phyloP scores from a whole-genome alignment of 1,140 invertebrate genomes.

The Battus philenor region DNA sequence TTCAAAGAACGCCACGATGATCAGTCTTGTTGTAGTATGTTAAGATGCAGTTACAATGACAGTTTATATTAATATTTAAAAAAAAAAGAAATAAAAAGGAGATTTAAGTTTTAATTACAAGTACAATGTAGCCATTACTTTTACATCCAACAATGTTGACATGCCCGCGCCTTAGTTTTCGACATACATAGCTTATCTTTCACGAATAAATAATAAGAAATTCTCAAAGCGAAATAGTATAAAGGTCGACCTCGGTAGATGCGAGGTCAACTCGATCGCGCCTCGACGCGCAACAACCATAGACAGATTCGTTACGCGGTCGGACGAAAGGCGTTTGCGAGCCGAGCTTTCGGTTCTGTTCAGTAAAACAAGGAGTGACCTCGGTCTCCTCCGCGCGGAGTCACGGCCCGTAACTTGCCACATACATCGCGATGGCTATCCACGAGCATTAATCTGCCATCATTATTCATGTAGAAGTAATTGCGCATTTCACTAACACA shows the following conservation, averaged over 20 bases:
- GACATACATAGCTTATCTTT: background rate
- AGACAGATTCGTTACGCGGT: slow-evolving; percentile 5
- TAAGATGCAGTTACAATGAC: too few species aligned
- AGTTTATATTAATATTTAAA: too few species aligned
- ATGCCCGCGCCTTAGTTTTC: slow-evolving; percentile 6
- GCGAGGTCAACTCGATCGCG: slow-evolving; percentile 12
- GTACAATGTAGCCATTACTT: too few species aligned
- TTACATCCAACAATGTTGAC: too few species aligned
- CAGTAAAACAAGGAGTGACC: slow-evolving; percentile 6
- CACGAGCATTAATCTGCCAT: background rate
- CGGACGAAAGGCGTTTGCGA: background rate
- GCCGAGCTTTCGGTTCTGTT: slow-evolving; percentile 8
- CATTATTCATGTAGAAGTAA: slow-evolving; percentile 5
- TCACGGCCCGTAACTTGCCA: background rate
- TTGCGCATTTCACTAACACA: background rate
- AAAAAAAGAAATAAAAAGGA: too few species aligned
- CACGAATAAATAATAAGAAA: slow-evolving; percentile 8
- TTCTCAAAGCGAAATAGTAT: slow-evolving; percentile 6
- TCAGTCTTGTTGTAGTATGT: too few species aligned
- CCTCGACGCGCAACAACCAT: slow-evolving; percentile 10
- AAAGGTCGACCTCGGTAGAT: slow-evolving; percentile 2
- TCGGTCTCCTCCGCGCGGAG: background rate
- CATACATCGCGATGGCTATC: background rate
- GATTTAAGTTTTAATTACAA: too few species aligned
- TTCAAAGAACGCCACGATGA: too few species aligned